These are phyloP conservation scores for Adineta ricciae DNA, from an alignment of 2,888 invertebrate species.

Conservation along the genomic window DNA sequence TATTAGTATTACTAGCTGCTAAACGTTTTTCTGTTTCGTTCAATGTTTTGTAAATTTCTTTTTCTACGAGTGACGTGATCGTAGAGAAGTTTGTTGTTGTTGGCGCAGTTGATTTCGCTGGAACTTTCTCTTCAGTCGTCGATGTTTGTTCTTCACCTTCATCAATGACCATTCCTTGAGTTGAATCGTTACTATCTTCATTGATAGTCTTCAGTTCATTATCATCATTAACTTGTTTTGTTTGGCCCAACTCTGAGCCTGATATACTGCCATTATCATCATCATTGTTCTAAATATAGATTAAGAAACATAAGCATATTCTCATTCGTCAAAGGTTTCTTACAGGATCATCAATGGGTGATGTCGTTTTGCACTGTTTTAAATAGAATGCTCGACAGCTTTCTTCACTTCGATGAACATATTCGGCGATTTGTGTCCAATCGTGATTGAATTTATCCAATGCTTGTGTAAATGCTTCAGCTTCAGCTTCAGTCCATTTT, in stretches of 20 bases:
- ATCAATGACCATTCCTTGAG: neutral
- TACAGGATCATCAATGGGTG: neutral
- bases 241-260: neutral
- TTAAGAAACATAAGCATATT: neutral
- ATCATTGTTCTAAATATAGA: neutral
- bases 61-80: constrained; percentile 9
- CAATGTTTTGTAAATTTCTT: constrained; percentile 4
- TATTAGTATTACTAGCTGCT: neutral
- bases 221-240: neutral
- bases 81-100: neutral
- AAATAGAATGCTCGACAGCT: neutral
- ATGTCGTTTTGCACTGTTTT: neutral
- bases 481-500: neutral
- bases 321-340: neutral
- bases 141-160: neutral
- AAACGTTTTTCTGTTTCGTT: constrained; percentile 18
- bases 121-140: neutral
- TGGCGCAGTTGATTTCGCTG: neutral
- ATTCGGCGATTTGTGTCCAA: neutral
- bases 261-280: neutral
- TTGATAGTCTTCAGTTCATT: neutral
- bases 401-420: neutral
- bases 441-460: neutral
- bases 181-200: constrained; percentile 19
- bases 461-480: neutral